Conservation (phyloP, 30 jellyfish, hydroid and myxozoan genomes). For the Cassiopea xamachana region DNA sequence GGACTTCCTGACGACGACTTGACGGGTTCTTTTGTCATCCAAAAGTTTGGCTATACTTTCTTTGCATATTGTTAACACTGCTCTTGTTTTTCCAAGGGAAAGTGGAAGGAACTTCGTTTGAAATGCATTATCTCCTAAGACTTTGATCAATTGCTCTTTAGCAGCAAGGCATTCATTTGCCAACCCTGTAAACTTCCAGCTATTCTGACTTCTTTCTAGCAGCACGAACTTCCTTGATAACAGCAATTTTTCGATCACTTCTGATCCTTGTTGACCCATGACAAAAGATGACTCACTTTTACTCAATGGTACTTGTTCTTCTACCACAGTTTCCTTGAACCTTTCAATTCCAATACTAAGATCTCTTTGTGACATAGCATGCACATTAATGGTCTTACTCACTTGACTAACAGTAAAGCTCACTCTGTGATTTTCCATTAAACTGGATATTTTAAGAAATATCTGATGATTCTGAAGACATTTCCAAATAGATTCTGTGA, state of each 20-base stretch:
- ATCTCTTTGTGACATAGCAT: constrained; percentile 8
- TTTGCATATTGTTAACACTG: background rate
- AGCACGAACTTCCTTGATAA: background rate
- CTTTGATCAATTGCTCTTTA: background rate
- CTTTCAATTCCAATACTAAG: constrained; percentile 12
- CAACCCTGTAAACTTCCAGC: background rate
- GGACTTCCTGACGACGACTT: background rate
- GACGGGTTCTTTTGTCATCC: background rate
- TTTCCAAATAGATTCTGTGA: background rate
- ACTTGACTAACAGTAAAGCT: background rate
- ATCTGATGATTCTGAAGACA: background rate
- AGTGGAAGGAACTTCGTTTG: constrained; percentile 2
- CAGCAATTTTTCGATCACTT: background rate
- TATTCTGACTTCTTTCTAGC: background rate
- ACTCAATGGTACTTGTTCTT: background rate
- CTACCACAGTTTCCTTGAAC: constrained; percentile 11
- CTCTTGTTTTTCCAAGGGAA: constrained; percentile 20
- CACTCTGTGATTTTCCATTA: background rate
- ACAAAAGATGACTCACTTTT: background rate
- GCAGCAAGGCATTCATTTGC: background rate
- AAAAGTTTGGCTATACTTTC: background rate
- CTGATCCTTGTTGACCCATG: background rate
- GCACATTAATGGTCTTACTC: background rate
- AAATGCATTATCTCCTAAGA: constrained; percentile 21
- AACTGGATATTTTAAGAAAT: background rate